Evolutionary conservation across 1,140 invertebrate genomes (phyloP).

Genomic region (Halesus radiatus): DNA sequence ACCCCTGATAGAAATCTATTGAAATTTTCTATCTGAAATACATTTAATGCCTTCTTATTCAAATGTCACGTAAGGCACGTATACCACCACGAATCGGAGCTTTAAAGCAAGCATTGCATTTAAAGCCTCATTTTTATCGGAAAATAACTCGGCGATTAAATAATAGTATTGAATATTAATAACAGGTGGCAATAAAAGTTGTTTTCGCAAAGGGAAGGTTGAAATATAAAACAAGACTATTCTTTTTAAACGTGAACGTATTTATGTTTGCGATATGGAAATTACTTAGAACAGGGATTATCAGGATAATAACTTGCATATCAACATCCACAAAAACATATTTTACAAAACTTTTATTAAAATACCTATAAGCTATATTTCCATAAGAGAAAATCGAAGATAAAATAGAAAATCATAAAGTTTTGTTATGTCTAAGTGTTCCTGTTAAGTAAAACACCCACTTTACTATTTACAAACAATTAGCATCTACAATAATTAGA

Average conservation of each 20-base stretch:
- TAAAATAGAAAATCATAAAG: no score
- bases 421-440: no score
- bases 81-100: background rate
- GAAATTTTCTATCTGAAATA: slow-evolving; percentile 15
- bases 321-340: no score
- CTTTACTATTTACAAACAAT: no score
- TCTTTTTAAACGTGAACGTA: background rate
- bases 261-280: no score
- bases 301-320: no score
- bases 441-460: no score
- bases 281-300: no score
- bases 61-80: background rate
- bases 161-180: background rate
- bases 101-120: background rate
- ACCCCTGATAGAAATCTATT: slow-evolving; percentile 29
- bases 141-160: background rate
- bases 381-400: no score
- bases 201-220: background rate
- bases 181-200: background rate
- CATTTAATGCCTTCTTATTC: background rate
- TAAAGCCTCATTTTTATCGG: background rate
- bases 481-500: no score
- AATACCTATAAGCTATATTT: no score
- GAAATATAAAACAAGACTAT: background rate
- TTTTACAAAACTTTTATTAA: no score